Evolutionary conservation across 1,140 invertebrate species (phyloP), one percentile per base, ranked within the genome.

Genomic region (Tribolium castaneum): DNA sequence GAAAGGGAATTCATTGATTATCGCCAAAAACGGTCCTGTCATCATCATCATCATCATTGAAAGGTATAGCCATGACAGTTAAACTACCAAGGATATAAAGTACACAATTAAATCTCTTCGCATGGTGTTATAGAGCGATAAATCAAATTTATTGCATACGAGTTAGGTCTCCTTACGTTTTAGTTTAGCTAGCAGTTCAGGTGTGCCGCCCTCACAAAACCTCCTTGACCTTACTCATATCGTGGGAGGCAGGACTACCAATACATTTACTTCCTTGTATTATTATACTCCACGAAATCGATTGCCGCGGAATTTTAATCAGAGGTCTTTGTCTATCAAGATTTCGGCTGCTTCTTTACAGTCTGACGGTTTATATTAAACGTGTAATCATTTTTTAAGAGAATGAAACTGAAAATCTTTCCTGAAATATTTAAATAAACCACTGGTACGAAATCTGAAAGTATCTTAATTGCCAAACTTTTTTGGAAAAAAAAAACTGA

Each of bases 141-240:
- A 66, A 66, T 66, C 59, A 66, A 66, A 66, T 66, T 66, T 66
- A 66, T 66, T 66, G 30, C 30, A 34, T 66, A 35, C 59, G 30
- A 66, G 59, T 66, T 66, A 66, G 59, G 70, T 19, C 70, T 72
- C 50, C 50, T 22, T 72, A 72, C 70, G 70, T 13, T 72, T 51
- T 72, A 30, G 25, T 6, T 30, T 19, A 50, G 56, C 56, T 62
- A 1, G 56, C 22, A 50, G 70, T 72, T 72, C 70, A 72, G 70
- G 70, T 72, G 70, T 72, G 70, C 70, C 70, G 70, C 70, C 70
- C 70, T 72, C 70, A 51, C 70, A 72, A 22, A 51, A 51, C 70
- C 70, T 72, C 70, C 70, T 72, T 72, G 70, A 72, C 70, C 70
- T 72, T 72, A 14, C 50, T 50, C 70, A 50, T 72, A 16, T 72